Base-by-base conservation (phyloP, 2,888 invertebrate genomes). In the Griposia aprilina region DNA sequence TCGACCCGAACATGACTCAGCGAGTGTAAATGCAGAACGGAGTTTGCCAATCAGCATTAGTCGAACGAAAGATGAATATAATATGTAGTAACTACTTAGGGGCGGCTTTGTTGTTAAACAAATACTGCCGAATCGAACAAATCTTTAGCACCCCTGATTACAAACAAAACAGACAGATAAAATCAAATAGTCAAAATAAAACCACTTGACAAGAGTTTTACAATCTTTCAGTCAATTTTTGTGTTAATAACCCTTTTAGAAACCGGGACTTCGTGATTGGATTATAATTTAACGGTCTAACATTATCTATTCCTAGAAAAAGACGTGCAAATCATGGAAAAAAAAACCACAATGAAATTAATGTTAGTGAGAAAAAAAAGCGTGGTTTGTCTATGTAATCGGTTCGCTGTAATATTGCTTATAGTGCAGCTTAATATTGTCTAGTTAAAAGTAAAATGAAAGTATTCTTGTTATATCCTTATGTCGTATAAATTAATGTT, bases 381-480 rank as follows among this genome's bases (percentile, higher is more conserved):
- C 15, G 23, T 74, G 15, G 13, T 26, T 70, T 36, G 68, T 62
- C 74, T 66, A 55, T 70, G 72, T 70, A 73, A 73, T 63, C n/a
- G 7, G 36, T 73, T 55, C 17, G 83, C 84, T 83, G 77, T 83
- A 84, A 65, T 50, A 71, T 78, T 59, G 77, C 77, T 83, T 85
- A 36, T 26, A 48, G 59, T 73, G 66, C 82, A 76, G 82, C 75
- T 85, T 82, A 63, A 57, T 57, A 48, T 74, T 62, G 48, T 74
- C 48, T 76, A 70, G 52, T 71, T 68, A 60, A 74, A 65, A 62
- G 3, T 73, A 52, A 70, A 72, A 67, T 84, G 6, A 81, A 84
- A 74, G 63, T 84, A 70, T 76, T 73, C 73, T 57, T 62, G 74
- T 68, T 48, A 50, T 74, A 73, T n/a, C 13, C 41, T 41, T 74